Percentiles rank a stretch among this genome's conserved stretches.
These are phyloP conservation scores for Troides helena DNA, from an alignment of 2,888 invertebrate species.

Conservation along the genomic window DNA sequence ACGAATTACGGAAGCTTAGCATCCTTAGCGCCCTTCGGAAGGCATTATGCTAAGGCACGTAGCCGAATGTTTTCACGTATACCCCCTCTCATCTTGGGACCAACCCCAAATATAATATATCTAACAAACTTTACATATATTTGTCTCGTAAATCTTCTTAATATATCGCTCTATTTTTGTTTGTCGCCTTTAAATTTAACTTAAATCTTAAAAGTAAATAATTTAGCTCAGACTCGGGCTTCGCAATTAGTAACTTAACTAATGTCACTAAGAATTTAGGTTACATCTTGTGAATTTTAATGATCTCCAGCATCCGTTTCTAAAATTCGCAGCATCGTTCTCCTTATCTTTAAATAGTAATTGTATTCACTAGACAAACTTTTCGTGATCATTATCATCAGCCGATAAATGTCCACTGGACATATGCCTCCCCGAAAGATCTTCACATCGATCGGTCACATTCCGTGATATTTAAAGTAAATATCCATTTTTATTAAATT, in stretches of 20 bases:
- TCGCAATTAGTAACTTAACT: slow-evolving; percentile 64
- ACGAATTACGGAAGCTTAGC: slow-evolving; percentile 76
- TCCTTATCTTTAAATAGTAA: neutral
- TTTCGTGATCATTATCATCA: too few species aligned
- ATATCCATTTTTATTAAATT: too few species aligned
- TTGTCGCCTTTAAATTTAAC: slow-evolving; percentile 68
- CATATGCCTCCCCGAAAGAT: too few species aligned
- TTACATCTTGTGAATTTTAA: slow-evolving; percentile 32
- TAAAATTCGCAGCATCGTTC: neutral
- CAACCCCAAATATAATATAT: slow-evolving; percentile 80
- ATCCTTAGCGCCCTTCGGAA: slow-evolving; percentile 67
- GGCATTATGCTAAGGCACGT: slow-evolving; percentile 79
- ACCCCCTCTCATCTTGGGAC: slow-evolving; percentile 69
- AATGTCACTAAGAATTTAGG: slow-evolving; percentile 53
- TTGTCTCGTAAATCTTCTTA: slow-evolving; percentile 79
- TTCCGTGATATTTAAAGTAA: too few species aligned
- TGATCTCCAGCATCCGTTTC: neutral
- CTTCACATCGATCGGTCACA: too few species aligned
- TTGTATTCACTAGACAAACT: neutral
- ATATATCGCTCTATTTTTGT: slow-evolving; percentile 80
- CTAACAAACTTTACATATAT: slow-evolving; percentile 80
- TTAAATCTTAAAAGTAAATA: slow-evolving; percentile 68
- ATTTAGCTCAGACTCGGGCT: slow-evolving; percentile 71
- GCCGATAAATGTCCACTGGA: too few species aligned
- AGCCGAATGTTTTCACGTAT: slow-evolving; percentile 76